Conservation (phyloP, 2,888 invertebrate species). For the Lepidocyrtinus sp. region DNA sequence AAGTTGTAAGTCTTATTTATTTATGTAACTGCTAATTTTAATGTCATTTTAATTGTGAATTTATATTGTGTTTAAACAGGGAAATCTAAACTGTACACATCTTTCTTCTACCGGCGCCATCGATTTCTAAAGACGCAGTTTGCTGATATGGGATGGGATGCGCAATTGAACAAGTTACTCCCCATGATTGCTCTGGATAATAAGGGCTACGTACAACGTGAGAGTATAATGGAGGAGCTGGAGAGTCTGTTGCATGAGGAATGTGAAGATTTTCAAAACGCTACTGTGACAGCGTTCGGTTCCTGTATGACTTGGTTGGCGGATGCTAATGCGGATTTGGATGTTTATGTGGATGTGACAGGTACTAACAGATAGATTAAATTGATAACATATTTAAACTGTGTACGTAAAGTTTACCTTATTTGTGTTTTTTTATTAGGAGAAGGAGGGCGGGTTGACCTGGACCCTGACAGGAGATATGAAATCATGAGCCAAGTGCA, state of each 20-base stretch:
- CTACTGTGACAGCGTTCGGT: slow-evolving; percentile 35
- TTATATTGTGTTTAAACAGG: slow-evolving; percentile 18
- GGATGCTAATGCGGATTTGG: slow-evolving; percentile 50
- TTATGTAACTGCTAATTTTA: not conserved
- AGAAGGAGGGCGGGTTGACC: slow-evolving; percentile 34
- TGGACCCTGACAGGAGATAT: not conserved
- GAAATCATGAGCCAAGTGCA: slow-evolving; percentile 24
- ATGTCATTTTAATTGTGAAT: too few relatives aligned
- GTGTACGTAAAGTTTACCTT: not conserved
- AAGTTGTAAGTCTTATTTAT: slow-evolving; percentile 20
- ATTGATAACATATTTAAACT: too few relatives aligned
- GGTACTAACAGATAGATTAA: too few relatives aligned
- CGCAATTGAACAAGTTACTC: slow-evolving; percentile 23
- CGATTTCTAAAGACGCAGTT: slow-evolving; percentile 19
- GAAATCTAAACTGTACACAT: slow-evolving; percentile 20
- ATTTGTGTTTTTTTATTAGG: too few relatives aligned
- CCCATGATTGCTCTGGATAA: slow-evolving; percentile 10
- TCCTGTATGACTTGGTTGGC: slow-evolving; percentile 47
- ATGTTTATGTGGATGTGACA: slow-evolving; percentile 31
- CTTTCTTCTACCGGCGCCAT: slow-evolving; percentile 45
- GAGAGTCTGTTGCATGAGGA: slow-evolving; percentile 33
- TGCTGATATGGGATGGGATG: slow-evolving; percentile 30
- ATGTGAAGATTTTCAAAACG: slow-evolving; percentile 34
- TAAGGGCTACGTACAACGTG: slow-evolving; percentile 29
- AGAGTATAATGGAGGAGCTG: slow-evolving; percentile 39